Conservation (phyloP, 2,888 invertebrate species). For the Zeuzera pyrina region DNA sequence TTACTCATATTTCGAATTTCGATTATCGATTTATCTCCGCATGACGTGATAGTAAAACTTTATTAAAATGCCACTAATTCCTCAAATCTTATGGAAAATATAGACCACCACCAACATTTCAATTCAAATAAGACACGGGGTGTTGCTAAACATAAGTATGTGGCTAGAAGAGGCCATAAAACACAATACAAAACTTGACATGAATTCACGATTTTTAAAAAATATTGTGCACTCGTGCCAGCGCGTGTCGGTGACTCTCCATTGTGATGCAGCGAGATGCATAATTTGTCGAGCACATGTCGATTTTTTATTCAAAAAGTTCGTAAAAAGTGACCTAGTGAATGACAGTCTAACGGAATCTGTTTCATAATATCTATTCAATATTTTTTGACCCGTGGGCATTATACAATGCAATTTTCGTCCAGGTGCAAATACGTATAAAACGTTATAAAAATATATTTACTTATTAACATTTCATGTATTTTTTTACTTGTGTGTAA, state of each 20-base stretch:
- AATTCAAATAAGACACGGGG: too few species aligned
- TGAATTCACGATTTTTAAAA: conserved; percentile 46
- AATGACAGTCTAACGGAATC: conserved; percentile 54
- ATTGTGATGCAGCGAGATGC: conserved; percentile 66
- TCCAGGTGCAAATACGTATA: conserved; percentile 61
- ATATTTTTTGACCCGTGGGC: conserved; percentile 64
- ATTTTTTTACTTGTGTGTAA: conserved; percentile 6
- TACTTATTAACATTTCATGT: conserved; percentile 14
- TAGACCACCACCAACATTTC: too few species aligned
- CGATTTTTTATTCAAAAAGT: conserved; percentile 36
- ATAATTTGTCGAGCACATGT: conserved; percentile 70
- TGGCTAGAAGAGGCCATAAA: conserved; percentile 38
- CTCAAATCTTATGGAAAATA: too few species aligned
- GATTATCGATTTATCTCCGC: too few species aligned
- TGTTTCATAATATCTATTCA: conserved; percentile 53
- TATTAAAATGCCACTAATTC: too few species aligned
- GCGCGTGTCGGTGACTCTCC: conserved; percentile 32
- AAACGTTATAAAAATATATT: conserved; percentile 35
- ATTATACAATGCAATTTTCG: conserved; percentile 43
- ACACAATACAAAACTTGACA: conserved; percentile 48
- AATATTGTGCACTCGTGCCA: conserved; percentile 50
- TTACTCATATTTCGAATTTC: too few species aligned
- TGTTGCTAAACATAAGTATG: conserved; percentile 14
- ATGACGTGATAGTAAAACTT: too few species aligned
- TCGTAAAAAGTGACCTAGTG: conserved; percentile 61